These are phyloP conservation scores for Stenolophus ochropezus DNA, from an alignment of 2,888 invertebrate species.

Conservation along the genomic window DNA sequence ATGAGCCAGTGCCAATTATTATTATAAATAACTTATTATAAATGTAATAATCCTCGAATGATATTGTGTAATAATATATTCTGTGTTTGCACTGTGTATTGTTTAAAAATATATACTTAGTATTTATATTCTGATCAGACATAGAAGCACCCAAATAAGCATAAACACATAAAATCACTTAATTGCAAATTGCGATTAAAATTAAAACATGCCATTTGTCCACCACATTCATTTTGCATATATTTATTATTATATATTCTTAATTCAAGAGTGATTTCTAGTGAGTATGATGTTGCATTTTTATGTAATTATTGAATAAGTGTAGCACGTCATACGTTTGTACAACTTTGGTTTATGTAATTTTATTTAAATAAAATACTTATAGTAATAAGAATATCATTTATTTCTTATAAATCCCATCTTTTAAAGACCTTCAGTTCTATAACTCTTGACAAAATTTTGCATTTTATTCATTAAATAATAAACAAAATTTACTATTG, in stretches of 20 bases:
- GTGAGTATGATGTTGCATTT: slow-evolving; percentile 61
- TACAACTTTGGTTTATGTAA: slow-evolving; percentile 60
- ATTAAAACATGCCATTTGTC: slow-evolving; percentile 56
- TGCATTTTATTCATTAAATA: too few species aligned
- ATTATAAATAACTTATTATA: slow-evolving; percentile 69
- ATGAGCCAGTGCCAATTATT: slow-evolving; percentile 74
- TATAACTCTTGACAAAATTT: too few species aligned
- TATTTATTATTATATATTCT: slow-evolving; percentile 47
- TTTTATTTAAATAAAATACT: slow-evolving; percentile 59
- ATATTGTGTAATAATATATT: slow-evolving; percentile 74
- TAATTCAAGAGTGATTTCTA: slow-evolving; percentile 60
- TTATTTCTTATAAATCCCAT: background rate
- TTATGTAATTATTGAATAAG: slow-evolving; percentile 60
- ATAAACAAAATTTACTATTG: too few species aligned
- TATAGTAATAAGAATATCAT: slow-evolving; percentile 55
- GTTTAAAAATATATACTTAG: slow-evolving; percentile 63
- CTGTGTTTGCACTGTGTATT: slow-evolving; percentile 75
- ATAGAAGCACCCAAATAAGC: slow-evolving; percentile 58
- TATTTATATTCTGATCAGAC: slow-evolving; percentile 62
- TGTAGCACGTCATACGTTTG: slow-evolving; percentile 61
- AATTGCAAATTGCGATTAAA: slow-evolving; percentile 58
- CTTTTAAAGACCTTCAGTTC: too few species aligned
- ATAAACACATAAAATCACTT: slow-evolving; percentile 55
- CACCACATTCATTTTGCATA: slow-evolving; percentile 57
- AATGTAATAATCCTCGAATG: slow-evolving; percentile 73